Percentiles rank a stretch among this genome's conserved stretches.
phyloP scores from a whole-genome alignment of 2,797 vertebrate genomes.

The Diglossa cyanea region DNA sequence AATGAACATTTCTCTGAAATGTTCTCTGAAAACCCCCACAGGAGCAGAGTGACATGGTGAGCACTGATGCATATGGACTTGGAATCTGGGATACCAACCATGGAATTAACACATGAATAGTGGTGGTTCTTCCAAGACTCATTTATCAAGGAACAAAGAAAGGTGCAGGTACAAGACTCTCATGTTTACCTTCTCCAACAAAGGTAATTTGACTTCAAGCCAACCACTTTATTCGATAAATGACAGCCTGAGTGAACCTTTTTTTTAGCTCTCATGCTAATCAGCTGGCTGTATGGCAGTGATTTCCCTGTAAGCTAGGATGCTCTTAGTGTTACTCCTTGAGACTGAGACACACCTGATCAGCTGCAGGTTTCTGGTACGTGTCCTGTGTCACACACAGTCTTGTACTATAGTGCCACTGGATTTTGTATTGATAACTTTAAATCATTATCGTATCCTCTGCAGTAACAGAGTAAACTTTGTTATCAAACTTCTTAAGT shows the following conservation, averaged over 20 bases:
- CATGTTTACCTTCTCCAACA: neutral
- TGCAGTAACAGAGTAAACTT: neutral
- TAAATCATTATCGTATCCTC: neutral
- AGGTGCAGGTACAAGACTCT: neutral
- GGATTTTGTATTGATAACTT: neutral
- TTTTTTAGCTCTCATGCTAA: neutral
- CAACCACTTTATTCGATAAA: neutral
- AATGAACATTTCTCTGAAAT: neutral
- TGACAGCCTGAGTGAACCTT: neutral
- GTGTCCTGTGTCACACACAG: fast-evolving
- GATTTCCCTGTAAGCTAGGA: neutral
- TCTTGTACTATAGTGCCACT: neutral
- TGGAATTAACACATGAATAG: neutral
- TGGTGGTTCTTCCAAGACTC: neutral
- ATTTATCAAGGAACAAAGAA: neutral
- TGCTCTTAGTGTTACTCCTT: neutral
- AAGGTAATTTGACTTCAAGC: neutral
- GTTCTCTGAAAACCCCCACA: neutral
- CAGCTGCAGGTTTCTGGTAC: neutral
- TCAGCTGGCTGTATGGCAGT: neutral
- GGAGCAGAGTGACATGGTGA: neutral
- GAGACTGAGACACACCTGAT: neutral
- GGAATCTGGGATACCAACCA: neutral
- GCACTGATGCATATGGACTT: neutral
- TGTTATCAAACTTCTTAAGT: neutral